Evolutionary conservation across 2,888 invertebrate species (phyloP), one percentile per base, ranked within the genome.

Genomic region (Nebria brevicollis): DNA sequence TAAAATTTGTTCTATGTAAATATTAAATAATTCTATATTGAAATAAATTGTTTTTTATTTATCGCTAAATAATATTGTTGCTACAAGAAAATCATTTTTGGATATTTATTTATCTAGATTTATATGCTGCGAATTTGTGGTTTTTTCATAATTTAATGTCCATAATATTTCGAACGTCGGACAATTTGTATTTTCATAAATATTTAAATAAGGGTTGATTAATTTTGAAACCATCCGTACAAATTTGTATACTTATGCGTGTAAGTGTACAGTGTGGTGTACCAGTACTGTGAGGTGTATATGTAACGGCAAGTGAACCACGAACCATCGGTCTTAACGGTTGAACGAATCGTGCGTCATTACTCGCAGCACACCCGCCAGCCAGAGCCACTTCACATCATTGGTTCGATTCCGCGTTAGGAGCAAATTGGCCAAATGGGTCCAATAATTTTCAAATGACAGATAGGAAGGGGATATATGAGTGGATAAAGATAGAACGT

Each of bases 361-460:
- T 81, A 81, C 81, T 70, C 65, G 26, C 66, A 43, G n/a, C 70
- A 66, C 26, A 34, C 72, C 81, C 81, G 70, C 54, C 75, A 81
- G 81, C 81, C 76, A 81, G 54, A 81, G 81, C 81, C 76, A 81
- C 81, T 81, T 76, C 87, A 87, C 87, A 86, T 87, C 87, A 86
- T 86, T 87, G 87, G 85, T 86, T 87, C 86, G 87, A 86, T 86
- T 86, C 85, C 84, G 85, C 85, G 87, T 86, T 86, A 86, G 85
- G 86, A 86, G 86, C 86, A 87, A 88, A 88, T 88, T 87, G 87
- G 86, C 86, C 87, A 87, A 88, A 88, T 87, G 88, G 87, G 87
- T 85, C 87, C 86, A 86, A 87, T 87, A 87, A 87, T 87, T 87
- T 83, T 85, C 85, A 85, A 87, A 87, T 87, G 87, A 87, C 87